Base-by-base conservation (phyloP, 2,888 invertebrate species). In the Melinopterus prodromus region DNA sequence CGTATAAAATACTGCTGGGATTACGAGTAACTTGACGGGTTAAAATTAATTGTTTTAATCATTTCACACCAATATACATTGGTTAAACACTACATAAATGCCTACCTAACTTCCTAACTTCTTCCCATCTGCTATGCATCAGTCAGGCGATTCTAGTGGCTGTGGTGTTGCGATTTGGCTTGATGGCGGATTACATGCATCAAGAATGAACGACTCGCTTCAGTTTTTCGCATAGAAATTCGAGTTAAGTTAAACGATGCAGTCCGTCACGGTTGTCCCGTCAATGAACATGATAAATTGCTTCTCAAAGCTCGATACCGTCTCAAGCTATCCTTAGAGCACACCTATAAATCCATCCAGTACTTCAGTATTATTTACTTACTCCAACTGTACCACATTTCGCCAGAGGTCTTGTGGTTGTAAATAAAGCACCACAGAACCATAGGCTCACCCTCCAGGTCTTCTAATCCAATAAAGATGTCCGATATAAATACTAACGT, bases 401-500 rank as follows among this genome's bases (percentile, higher is more conserved):
- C 53, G 53, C 12, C 53, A 12, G 53, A 12, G 53, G 12, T 53
- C 53, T 53, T 53, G 12, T 53, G 53, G 53, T 9, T 53, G 12
- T 53, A 53, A 53, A 53, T 53, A 53, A 53, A 12, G 12, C 53
- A 53, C 53, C 53, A 53, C 1, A 53, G 53, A 53, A 53, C 53
- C 53, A 53, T 53, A 53, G 53, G 53, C 53, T 53, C 53, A 53
- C 53, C 53, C 53, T 53, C 53, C 53, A 53, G 53, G 2, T 53
- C 53, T 53, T 53, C 53, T 53, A 53, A 53, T 53, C 53, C 53
- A 53, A 53, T 53, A 53, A 53, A 53, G 53, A 53, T 53, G 53
- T 53, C 53, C 5, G 53, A 53, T 12, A 53, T 53, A 53, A 53
- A 53, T 12, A 53, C 53, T 53, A 53, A 53, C 7, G 9, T 53